Base-by-base conservation (phyloP, 2,888 invertebrate species). In the Drosophila niveifrons region DNA sequence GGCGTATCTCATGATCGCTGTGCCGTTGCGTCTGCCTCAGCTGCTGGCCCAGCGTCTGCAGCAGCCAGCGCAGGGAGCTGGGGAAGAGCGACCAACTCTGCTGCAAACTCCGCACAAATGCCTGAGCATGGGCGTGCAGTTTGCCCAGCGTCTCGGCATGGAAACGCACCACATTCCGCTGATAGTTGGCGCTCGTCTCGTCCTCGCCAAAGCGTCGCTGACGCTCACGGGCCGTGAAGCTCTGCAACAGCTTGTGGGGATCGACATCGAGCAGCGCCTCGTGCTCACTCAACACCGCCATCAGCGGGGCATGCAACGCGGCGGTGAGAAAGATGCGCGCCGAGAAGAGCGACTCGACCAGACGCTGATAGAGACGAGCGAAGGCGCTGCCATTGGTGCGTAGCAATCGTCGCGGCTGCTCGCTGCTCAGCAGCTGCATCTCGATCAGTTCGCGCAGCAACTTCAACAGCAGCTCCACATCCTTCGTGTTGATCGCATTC, bases 301-400 rank as follows among this genome's bases (percentile, higher is more conserved):
- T 96, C 53, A 99, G 96, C 0, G 99, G 98, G 47, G 96, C 96
- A 92, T 98, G 97, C 10, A 99, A 94, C 0, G 98, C 97, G 1
- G 98, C 97, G 2, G 98, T 96, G 18, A 99, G 94, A 93, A 99
- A 99, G 86, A 98, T 95, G 82, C 98, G 96, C 0, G 98, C 97
- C 0, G 98, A 96, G 82, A 97, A 96, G 82, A 98, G 94, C 0
- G 96, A 96, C 89, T 99, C 99, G 56, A 96, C 96, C 90, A 98
- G 96, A 57, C 96, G 95, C 46, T 96, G 96, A 93, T 98, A 99
- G 46, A 98, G 93, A 10, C 96, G 94, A 11, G 97, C 95, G 90
- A 99, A 97, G 2, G 98, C 96, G 90, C 97, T 97, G 4, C 96
- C 96, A 61, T 97, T 97, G 43, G 96, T 95, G 23, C 97, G 95